These are phyloP conservation scores for Anhinga rufa DNA, from an alignment of 2,113 vertebrate species.

Conservation along the genomic window DNA sequence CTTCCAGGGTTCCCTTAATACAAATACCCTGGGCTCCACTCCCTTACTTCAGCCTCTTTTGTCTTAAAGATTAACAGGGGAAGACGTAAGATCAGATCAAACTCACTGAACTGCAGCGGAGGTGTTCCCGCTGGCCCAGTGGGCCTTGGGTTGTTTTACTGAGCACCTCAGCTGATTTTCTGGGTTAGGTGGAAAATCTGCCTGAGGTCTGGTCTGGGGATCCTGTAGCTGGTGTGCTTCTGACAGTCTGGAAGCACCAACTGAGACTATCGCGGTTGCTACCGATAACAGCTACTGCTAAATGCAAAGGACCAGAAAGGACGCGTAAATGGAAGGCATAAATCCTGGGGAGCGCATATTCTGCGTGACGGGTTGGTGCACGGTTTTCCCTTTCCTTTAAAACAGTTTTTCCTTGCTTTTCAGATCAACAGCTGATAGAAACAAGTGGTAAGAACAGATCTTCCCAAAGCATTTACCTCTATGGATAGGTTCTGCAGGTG, in stretches of 20 bases:
- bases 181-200: not conserved
- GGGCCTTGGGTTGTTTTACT: not conserved
- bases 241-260: not conserved
- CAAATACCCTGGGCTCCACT: not conserved
- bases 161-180: not conserved
- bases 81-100: not conserved
- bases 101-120: not conserved
- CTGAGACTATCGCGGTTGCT: not conserved
- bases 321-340: not conserved
- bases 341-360: not conserved
- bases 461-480: conserved; percentile 83
- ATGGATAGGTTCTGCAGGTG: conserved; percentile 96
- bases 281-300: not conserved
- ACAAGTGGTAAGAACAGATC: conserved; percentile 6
- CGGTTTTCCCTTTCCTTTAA: not conserved
- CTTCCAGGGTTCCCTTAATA: not conserved
- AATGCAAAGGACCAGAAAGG: not conserved
- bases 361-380: not conserved
- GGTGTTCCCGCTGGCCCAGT: accelerated
- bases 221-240: not conserved
- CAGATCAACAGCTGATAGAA: not conserved
- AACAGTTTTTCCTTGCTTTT: not conserved
- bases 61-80: not conserved
- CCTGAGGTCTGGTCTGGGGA: not conserved
- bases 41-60: not conserved